phyloP scores from a whole-genome alignment of 2,113 vertebrate species.

The Onychorhynchus coronatus region DNA sequence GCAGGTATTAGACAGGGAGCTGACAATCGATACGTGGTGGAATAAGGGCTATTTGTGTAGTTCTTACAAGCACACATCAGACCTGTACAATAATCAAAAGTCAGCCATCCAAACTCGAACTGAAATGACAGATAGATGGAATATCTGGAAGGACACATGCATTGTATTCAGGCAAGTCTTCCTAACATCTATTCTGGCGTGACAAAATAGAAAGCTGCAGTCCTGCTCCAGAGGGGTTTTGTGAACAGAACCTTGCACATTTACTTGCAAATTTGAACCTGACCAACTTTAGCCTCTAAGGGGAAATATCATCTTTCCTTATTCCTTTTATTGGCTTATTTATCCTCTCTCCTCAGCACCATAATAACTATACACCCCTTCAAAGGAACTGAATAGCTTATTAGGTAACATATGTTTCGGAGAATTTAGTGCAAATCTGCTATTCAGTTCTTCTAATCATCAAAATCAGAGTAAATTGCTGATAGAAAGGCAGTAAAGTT shows the following conservation, averaged over 20 bases:
- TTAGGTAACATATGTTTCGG: neutral
- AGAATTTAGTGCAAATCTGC: neutral
- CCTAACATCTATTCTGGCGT: neutral
- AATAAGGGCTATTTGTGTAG: neutral
- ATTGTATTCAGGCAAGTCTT: neutral
- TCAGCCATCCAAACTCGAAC: neutral
- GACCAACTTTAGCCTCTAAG: neutral
- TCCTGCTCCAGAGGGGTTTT: neutral
- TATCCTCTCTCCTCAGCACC: neutral
- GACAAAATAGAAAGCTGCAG: neutral
- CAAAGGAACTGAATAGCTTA: neutral
- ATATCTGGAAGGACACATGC: neutral
- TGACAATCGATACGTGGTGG: accelerated
- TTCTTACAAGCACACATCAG: neutral
- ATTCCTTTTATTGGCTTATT: neutral
- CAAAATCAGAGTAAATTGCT: neutral
- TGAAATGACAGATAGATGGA: conserved; percentile 25
- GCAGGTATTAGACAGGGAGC: accelerated
- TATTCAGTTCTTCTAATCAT: neutral
- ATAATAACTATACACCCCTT: neutral
- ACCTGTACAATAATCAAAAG: neutral
- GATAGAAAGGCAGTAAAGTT: neutral
- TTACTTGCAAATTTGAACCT: conserved; percentile 15
- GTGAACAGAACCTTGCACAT: neutral
- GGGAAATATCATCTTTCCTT: neutral